Base-by-base conservation (phyloP, 2,888 invertebrate genomes). In the Scrobipalpa costella region DNA sequence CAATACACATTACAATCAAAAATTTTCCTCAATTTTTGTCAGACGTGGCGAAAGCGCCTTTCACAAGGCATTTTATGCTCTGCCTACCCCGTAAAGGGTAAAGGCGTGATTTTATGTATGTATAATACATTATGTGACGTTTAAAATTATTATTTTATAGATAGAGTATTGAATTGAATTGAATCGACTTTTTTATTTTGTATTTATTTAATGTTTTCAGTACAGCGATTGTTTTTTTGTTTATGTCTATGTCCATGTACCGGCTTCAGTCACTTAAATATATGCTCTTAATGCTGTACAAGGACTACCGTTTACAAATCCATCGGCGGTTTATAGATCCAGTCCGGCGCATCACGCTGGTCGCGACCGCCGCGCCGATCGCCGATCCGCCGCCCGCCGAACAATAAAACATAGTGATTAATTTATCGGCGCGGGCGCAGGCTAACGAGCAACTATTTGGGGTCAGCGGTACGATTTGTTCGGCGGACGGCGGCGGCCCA, bases 401-500 rank as follows among this genome's bases (percentile, higher is more conserved):
- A 88, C 88, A 88, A 89, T 88, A 88, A 90, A 88, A 84, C 81
- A 75, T 70, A 74, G 83, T 89, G 88, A 89, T 90, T 89, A 89
- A 90, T 89, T 86, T 80, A 80, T 76, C 82, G 78, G 74, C 79
- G 80, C 80, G 73, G 72, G 80, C 77, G 75, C 80, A 74, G 68
- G 70, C 83, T 89, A 89, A 88, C 88, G 88, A 88, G 88, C 76
- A 75, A 79, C 80, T 79, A 79, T 86, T 86, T 77, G 83, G 84
- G 88, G 85, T 87, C 87, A 84, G 64, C 73, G 69, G 69, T 68
- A 72, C 71, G 66, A 73, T 78, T 74, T 76, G 74, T 76, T 73
- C 68, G 72, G 55, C 34, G 11, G 34, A 27, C 33, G 49, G 27
- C 55, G n/a, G 13, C 76, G 71, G 71, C 83, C 83, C 80, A 81